Percentiles rank a stretch among this genome's conserved stretches.
phyloP scores from a whole-genome alignment of 2,797 vertebrate species.

The Sebastes nivosus region DNA sequence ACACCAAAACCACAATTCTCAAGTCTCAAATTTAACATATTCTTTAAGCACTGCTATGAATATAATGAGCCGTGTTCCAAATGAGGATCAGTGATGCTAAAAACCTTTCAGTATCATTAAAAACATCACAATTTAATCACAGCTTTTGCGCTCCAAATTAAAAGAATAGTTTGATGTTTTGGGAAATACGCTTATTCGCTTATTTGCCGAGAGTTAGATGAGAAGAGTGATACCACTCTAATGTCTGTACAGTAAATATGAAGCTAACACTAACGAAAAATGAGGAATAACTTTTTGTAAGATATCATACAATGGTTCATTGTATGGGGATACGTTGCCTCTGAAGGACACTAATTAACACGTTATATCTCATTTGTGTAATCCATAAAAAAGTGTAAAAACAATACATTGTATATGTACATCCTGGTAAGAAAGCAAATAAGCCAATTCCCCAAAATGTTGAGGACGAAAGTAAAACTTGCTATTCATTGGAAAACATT shows the following conservation, averaged over 20 bases:
- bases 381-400: not conserved
- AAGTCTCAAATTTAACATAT: not conserved
- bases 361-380: not conserved
- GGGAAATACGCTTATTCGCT: not conserved
- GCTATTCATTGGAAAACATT: not conserved
- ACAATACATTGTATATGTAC: not conserved
- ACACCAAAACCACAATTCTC: not conserved
- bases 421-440: not conserved
- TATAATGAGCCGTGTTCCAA: not conserved
- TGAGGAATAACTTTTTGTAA: too few species aligned
- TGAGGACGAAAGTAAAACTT: not conserved
- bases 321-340: not conserved
- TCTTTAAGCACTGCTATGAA: not conserved
- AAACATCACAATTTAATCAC: not conserved
- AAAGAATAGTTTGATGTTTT: not conserved
- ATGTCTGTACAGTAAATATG: not conserved
- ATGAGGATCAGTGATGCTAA: not conserved
- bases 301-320: too few species aligned
- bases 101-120: not conserved
- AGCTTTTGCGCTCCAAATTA: not conserved
- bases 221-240: not conserved
- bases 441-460: not conserved
- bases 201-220: not conserved
- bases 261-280: not conserved
- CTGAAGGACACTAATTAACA: not conserved